phyloP scores from a whole-genome alignment of 2,888 invertebrate species.

The Endomychus coccineus region DNA sequence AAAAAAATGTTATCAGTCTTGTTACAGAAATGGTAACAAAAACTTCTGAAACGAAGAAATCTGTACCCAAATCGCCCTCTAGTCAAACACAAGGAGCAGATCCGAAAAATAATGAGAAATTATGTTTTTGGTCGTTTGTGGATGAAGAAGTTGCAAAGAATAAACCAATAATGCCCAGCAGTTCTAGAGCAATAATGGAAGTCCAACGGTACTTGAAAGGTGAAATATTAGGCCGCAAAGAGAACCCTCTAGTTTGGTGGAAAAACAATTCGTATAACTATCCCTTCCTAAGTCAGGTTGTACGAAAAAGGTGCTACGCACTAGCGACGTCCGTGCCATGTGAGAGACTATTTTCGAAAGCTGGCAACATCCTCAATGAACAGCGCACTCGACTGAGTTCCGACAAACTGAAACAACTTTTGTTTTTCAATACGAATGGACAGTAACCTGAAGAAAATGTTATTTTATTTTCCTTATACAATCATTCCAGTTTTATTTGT shows the following conservation, averaged over 20 bases:
- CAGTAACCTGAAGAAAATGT: too few relatives aligned
- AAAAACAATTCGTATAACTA: conserved; percentile 13
- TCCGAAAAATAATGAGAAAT: too few relatives aligned
- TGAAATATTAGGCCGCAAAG: conserved; percentile 9
- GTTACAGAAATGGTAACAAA: conserved; percentile 1
- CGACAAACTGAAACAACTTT: conserved; percentile 1
- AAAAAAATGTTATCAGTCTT: background rate
- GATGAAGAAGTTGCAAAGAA: background rate
- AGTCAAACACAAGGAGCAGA: too few relatives aligned
- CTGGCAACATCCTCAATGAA: conserved; percentile 13
- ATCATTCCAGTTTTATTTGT: too few relatives aligned
- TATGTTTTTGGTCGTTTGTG: too few relatives aligned
- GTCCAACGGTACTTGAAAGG: conserved; percentile 14
- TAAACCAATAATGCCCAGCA: background rate
- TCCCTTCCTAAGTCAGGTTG: conserved; percentile 13
- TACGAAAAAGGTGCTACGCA: conserved; percentile 13
- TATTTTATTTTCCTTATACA: too few relatives aligned
- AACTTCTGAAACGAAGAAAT: background rate
- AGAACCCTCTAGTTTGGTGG: conserved; percentile 17
- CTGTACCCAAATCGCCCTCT: too few relatives aligned
- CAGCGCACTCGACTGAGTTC: conserved; percentile 9
- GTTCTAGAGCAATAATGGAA: conserved; percentile 13
- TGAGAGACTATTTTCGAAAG: conserved; percentile 18
- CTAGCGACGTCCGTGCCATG: conserved; percentile 19
- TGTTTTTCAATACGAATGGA: conserved; percentile 4